phyloP scores from a whole-genome alignment of 1,140 invertebrate genomes.

The Amyelois transitella region DNA sequence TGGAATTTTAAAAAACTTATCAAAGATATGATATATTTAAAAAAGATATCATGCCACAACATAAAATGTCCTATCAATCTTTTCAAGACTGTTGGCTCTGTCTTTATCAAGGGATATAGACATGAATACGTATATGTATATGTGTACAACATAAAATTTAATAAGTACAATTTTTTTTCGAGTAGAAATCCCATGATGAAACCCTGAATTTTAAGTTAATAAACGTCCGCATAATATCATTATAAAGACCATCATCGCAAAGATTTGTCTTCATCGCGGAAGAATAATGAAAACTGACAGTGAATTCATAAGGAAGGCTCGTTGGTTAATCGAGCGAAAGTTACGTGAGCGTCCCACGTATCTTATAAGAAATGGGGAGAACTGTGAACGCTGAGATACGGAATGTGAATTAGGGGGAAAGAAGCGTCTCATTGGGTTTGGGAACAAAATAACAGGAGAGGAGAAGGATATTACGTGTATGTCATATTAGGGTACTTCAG shows the following conservation, averaged over 20 bases:
- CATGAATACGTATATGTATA: too few relatives aligned
- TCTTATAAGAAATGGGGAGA: slow-evolving; percentile 51
- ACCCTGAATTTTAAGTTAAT: neutral
- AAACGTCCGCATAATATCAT: slow-evolving; percentile 12
- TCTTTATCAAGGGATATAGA: too few relatives aligned
- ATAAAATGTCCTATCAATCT: too few relatives aligned
- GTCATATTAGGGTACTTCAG: too few relatives aligned
- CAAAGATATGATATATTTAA: too few relatives aligned
- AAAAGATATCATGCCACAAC: too few relatives aligned
- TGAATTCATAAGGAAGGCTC: slow-evolving; percentile 52
- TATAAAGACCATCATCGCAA: slow-evolving; percentile 26
- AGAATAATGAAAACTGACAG: slow-evolving; percentile 42
- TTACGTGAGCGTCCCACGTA: slow-evolving; percentile 64
- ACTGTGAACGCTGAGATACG: slow-evolving; percentile 46
- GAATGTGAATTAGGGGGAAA: slow-evolving; percentile 59
- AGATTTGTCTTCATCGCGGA: slow-evolving; percentile 26
- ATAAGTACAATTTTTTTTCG: too few relatives aligned
- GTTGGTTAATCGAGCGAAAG: slow-evolving; percentile 64
- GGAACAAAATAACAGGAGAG: slow-evolving; percentile 12
- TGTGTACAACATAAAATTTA: too few relatives aligned
- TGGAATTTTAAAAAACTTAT: too few relatives aligned
- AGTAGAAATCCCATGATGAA: too few relatives aligned
- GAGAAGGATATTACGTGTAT: slow-evolving; percentile 11
- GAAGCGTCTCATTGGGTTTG: slow-evolving; percentile 52
- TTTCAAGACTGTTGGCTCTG: too few relatives aligned